A percentile compares a stretch with the other conserved stretches of the same genome.
phyloP scores from a whole-genome alignment of 1,140 invertebrate genomes.

The Grapholita molesta region DNA sequence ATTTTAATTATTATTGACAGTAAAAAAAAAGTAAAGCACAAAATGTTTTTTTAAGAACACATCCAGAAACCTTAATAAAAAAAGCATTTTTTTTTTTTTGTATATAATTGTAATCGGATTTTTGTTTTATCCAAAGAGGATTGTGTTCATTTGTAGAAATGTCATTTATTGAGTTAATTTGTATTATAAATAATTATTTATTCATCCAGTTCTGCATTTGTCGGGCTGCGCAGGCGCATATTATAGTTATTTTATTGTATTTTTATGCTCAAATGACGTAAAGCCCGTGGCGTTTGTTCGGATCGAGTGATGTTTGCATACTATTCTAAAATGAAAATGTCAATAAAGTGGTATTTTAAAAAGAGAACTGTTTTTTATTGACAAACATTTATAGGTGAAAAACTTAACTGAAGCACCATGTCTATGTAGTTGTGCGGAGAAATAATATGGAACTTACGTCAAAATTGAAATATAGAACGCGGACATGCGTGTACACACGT shows the following conservation, averaged over 20 bases:
- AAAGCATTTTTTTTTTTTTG: conserved; percentile 31
- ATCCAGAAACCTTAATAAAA: conserved; percentile 18
- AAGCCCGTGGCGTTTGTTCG: conserved; percentile 54
- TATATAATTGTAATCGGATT: conserved; percentile 54
- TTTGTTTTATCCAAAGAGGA: conserved; percentile 67
- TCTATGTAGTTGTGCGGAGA: too few species aligned
- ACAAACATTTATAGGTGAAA: too few species aligned
- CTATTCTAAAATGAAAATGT: conserved; percentile 74
- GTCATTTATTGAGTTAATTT: conserved; percentile 48
- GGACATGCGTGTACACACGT: too few species aligned
- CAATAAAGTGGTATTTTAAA: conserved; percentile 77
- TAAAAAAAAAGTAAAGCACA: not conserved
- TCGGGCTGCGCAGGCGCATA: not conserved
- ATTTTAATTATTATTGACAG: not conserved
- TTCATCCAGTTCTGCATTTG: conserved; percentile 72
- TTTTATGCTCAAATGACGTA: conserved; percentile 65
- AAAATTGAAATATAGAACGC: too few species aligned
- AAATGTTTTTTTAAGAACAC: conserved; percentile 32
- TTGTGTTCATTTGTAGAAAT: conserved; percentile 72
- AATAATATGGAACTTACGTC: too few species aligned
- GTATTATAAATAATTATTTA: conserved; percentile 65
- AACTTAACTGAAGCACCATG: too few species aligned
- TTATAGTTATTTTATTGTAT: conserved; percentile 25
- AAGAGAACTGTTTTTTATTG: conserved; percentile 41
- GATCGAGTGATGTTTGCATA: conserved; percentile 73